These are phyloP conservation scores for Entomobrya proxima DNA, from an alignment of 2,888 invertebrate genomes.

Conservation along the genomic window DNA sequence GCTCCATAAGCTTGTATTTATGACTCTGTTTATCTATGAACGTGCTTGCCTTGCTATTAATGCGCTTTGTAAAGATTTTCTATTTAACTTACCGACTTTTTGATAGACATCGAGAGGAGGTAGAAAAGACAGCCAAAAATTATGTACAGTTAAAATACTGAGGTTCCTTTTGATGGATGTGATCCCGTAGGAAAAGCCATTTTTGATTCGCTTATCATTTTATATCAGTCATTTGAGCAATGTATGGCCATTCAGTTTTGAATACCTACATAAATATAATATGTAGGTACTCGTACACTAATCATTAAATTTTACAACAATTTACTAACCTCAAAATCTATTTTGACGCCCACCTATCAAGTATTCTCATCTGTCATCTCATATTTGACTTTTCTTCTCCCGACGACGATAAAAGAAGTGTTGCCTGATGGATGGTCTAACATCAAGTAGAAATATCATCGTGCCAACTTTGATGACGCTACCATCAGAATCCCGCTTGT, in stretches of 20 bases:
- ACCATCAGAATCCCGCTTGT: not conserved
- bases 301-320: conserved; percentile 56
- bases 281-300: conserved; percentile 34
- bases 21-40: conserved; percentile 41
- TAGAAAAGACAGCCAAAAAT: conserved; percentile 18
- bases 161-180: conserved; percentile 44
- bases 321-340: conserved; percentile 62
- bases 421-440: conserved; percentile 13
- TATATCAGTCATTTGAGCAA: not conserved
- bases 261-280: too few relatives aligned
- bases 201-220: conserved; percentile 44
- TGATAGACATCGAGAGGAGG: conserved; percentile 46
- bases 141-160: conserved; percentile 52
- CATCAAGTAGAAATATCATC: not conserved
- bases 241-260: not conserved
- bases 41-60: conserved; percentile 31
- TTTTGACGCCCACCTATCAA: conserved; percentile 64
- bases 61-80: conserved; percentile 45
- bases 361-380: conserved; percentile 59
- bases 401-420: conserved; percentile 20
- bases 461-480: not conserved
- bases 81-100: conserved; percentile 47
- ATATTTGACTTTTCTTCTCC: conserved; percentile 36
- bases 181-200: conserved; percentile 23
- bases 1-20: not conserved